Evolutionary conservation across 2,888 invertebrate species (phyloP).

Genomic region (Apocheima hispidaria): DNA sequence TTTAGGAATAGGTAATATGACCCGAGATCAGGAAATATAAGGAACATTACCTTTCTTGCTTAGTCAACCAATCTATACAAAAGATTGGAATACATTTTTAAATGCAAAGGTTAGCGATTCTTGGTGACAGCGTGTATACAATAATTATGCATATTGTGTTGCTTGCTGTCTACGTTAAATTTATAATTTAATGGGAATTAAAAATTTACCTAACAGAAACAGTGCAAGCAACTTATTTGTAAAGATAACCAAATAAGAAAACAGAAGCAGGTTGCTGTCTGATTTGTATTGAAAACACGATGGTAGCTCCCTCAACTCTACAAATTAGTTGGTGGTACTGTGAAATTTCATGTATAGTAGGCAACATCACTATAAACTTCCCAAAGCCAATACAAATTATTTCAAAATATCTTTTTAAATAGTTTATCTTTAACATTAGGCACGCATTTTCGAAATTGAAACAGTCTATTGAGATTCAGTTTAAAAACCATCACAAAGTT

Average conservation of each 20-base stretch:
- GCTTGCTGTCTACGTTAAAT: no score
- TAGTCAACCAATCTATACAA: conserved; percentile 8
- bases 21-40: conserved; percentile 53
- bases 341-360: no score
- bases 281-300: no score
- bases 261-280: no score
- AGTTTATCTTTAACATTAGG: conserved; percentile 30
- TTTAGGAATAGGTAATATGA: conserved; percentile 49
- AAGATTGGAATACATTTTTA: conserved; percentile 11
- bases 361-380: conserved; percentile 13
- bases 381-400: neutral
- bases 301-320: no score
- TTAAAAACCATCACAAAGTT: conserved; percentile 35
- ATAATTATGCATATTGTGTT: no score
- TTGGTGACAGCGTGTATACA: no score
- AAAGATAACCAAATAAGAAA: no score
- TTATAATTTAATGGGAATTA: no score
- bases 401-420: conserved; percentile 8
- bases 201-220: no score
- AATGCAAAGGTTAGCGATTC: neutral
- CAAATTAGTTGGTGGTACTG: neutral
- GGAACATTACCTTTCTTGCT: conserved; percentile 29
- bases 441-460: conserved; percentile 37
- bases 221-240: no score
- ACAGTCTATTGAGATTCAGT: conserved; percentile 48